Evolutionary conservation across 2,888 invertebrate species (phyloP).

Genomic region (Ceraclea dissimilis): DNA sequence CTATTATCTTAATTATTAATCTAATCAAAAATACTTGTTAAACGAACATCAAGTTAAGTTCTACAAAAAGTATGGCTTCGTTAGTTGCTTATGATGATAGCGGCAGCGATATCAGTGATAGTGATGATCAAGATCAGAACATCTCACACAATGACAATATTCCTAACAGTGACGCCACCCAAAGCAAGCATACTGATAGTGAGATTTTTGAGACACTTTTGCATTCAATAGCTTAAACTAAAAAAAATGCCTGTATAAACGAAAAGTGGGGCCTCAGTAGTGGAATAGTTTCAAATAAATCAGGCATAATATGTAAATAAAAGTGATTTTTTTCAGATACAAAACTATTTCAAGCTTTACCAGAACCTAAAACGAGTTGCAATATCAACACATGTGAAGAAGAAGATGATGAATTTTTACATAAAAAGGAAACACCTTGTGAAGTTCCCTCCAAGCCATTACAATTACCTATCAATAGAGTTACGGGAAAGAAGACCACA

Average conservation of each 20-base stretch:
- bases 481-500: conserved; percentile 42
- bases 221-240: no score
- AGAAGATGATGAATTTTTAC: conserved; percentile 57
- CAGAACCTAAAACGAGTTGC: conserved; percentile 38
- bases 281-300: no score
- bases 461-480: conserved; percentile 22
- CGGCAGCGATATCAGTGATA: conserved; percentile 35
- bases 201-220: no score
- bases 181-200: no score
- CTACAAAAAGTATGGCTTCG: conserved; percentile 44
- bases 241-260: no score
- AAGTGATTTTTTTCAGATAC: conserved; percentile 11
- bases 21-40: no score
- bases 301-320: no score
- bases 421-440: conserved; percentile 48
- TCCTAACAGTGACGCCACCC: no score
- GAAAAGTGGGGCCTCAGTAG: no score
- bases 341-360: conserved; percentile 35
- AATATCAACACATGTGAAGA: conserved; percentile 35
- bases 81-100: conserved; percentile 51
- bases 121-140: conserved; percentile 37
- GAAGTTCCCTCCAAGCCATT: conserved; percentile 28
- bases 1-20: no score
- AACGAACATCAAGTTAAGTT: no score
- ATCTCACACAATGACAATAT: background rate